Percentiles rank a stretch among this genome's conserved stretches.
Conservation (phyloP, 2,888 invertebrate genomes). For the Hetaerina titia region DNA sequence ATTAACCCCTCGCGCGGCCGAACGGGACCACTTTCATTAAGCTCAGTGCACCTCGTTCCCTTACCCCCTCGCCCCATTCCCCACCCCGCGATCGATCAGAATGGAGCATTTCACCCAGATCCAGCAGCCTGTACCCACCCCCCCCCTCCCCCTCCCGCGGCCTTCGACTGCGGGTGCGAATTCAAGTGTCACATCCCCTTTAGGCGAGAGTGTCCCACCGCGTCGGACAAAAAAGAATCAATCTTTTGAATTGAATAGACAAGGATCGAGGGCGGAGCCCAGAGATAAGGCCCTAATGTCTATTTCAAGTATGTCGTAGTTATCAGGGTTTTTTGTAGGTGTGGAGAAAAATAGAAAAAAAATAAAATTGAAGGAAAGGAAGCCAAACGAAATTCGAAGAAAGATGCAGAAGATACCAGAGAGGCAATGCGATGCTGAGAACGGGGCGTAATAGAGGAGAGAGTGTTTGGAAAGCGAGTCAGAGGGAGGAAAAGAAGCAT, state of each 20-base stretch:
- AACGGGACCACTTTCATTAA: neutral
- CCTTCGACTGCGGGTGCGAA: neutral
- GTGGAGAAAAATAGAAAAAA: no score
- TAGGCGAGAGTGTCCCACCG: neutral
- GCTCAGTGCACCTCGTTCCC: neutral
- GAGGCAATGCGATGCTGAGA: no score
- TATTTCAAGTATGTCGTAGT: no score
- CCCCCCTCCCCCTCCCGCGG: neutral
- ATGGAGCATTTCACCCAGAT: slow-evolving; percentile 25
- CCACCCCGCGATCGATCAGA: neutral
- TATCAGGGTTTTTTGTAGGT: no score
- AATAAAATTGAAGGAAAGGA: no score
- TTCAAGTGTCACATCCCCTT: neutral
- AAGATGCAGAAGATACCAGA: no score
- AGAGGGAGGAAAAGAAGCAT: neutral
- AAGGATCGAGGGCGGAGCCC: neutral
- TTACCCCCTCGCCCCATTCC: neutral
- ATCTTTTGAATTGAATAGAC: neutral
- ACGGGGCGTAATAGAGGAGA: no score
- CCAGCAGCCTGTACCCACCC: neutral
- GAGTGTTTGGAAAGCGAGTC: no score
- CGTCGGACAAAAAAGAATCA: neutral
- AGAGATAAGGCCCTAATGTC: neutral
- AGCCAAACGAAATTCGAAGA: no score
- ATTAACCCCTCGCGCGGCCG: neutral